Base-by-base conservation (phyloP, 1,140 invertebrate genomes). In the Megalopta genalis region DNA sequence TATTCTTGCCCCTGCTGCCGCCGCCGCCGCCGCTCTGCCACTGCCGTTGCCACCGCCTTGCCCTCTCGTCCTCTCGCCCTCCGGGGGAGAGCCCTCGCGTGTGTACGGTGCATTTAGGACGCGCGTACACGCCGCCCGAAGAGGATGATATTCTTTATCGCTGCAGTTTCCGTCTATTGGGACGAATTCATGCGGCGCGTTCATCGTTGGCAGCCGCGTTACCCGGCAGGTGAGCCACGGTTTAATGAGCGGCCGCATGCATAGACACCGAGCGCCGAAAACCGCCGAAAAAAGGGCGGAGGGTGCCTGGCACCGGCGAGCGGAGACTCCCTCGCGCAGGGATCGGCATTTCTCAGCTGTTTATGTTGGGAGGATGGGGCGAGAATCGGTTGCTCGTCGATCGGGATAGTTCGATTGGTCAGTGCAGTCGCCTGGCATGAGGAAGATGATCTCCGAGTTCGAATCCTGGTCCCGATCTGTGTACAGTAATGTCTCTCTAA, bases 101-200 rank as follows among this genome's bases (percentile, higher is more conserved):
- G 88, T 89, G 86, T 81, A 88, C 82, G 87, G 84, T 89, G 90
- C 90, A 90, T 90, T 91, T 90, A 83, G 85, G 84, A 87, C 85
- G 82, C 86, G 74, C 66, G 77, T 71, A 75, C 65, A 77, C 72
- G 81, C 63, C 77, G 80, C 67, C 79, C 81, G 86, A 87, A 87
- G 82, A 79, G 77, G 69, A 80, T 82, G 82, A 84, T 83, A 84
- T 80, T 79, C 82, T 88, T 88, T 87, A 85, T 88, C 84, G 88
- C 78, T 69, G 68, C 46, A 81, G 77, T 85, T 85, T 84, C 83
- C 84, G 77, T 77, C 80, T 82, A 87, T 87, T 77, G 68, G 74
- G 68, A 72, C 76, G 83, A 85, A 87, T 87, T 86, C 77, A 81
- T 81, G 81, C 71, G 74, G 39, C 71, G 73, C 57, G 42, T 46